A percentile compares a stretch with the other conserved stretches of the same genome.
Evolutionary conservation across 2,888 invertebrate species (phyloP).

Genomic region (Geophilus truncorum): DNA sequence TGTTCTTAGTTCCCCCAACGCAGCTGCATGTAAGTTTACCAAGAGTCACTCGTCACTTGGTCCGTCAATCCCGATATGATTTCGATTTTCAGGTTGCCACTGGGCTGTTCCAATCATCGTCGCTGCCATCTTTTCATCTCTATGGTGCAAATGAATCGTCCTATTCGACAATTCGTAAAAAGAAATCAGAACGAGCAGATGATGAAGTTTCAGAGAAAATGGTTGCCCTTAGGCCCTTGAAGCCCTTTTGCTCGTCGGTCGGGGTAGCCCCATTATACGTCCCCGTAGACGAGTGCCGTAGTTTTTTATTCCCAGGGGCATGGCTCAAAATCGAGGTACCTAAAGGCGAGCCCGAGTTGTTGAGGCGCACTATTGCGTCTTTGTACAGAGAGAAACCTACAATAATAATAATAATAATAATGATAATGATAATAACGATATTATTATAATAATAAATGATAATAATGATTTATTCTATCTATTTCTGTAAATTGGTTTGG

Average conservation of each 20-base stretch:
- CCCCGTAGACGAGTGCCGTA: slow-evolving; percentile 15
- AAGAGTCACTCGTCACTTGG: not conserved
- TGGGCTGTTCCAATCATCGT: not conserved
- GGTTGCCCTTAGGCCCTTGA: not conserved
- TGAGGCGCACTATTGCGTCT: not conserved
- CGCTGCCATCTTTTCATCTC: not conserved
- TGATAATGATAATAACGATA: not conserved
- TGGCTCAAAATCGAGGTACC: not conserved
- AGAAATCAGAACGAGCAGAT: not conserved
- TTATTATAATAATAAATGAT: not conserved
- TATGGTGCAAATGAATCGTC: not conserved
- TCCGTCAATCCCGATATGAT: not conserved
- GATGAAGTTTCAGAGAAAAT: not conserved
- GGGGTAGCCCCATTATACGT: not conserved
- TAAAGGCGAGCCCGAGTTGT: not conserved
- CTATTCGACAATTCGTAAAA: not conserved
- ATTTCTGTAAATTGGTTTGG: slow-evolving; percentile 9
- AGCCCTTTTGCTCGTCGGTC: not conserved
- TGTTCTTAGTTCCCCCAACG: not conserved
- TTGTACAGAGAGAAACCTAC: not conserved
- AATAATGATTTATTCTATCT: slow-evolving; percentile 10
- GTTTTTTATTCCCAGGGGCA: not conserved
- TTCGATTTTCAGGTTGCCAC: not conserved
- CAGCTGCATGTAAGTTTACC: not conserved
- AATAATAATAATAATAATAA: not conserved